A percentile compares a stretch with the other conserved stretches of the same genome.
Evolutionary conservation across 2,888 invertebrate species (phyloP).

Genomic region (Bembecia ichneumoniformis): DNA sequence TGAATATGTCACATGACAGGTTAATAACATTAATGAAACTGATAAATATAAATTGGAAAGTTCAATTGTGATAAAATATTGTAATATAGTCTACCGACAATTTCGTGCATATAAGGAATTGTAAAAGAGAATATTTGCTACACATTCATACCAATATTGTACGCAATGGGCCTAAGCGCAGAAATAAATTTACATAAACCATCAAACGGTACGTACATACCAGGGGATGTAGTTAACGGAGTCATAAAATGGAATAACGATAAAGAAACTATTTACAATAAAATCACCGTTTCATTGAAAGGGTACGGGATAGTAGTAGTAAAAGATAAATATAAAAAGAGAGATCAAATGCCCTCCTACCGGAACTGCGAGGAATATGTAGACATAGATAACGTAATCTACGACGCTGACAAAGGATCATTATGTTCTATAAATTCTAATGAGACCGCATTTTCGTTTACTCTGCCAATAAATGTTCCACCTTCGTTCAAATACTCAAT

Average conservation of each 20-base stretch:
- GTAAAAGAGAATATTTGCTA: no score
- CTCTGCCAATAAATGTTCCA: slow-evolving; percentile 4
- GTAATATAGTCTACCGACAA: no score
- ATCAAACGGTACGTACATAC: slow-evolving; percentile 1
- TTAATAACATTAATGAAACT: no score
- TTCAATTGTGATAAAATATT: no score
- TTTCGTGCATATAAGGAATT: no score
- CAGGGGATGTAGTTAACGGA: slow-evolving; percentile 4
- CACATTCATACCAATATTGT: no score
- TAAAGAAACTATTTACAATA: slow-evolving; percentile 3
- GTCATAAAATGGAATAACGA: slow-evolving; percentile 5
- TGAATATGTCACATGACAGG: no score
- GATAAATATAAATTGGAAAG: no score
- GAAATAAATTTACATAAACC: slow-evolving; percentile 6
- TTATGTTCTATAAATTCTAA: neutral
- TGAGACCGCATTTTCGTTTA: slow-evolving; percentile 5
- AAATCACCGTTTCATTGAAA: slow-evolving; percentile 7
- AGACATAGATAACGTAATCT: slow-evolving; percentile 5
- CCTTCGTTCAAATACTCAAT: slow-evolving; percentile 4
- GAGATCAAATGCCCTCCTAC: neutral
- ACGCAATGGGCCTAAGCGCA: slow-evolving; percentile 5
- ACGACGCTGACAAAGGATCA: slow-evolving; percentile 2
- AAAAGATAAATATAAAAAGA: slow-evolving; percentile 1
- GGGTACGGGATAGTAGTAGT: slow-evolving; percentile 3
- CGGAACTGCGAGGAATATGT: slow-evolving; percentile 4